Evolutionary conservation across 2,888 invertebrate genomes (phyloP).

Genomic region (Muscina levida): DNA sequence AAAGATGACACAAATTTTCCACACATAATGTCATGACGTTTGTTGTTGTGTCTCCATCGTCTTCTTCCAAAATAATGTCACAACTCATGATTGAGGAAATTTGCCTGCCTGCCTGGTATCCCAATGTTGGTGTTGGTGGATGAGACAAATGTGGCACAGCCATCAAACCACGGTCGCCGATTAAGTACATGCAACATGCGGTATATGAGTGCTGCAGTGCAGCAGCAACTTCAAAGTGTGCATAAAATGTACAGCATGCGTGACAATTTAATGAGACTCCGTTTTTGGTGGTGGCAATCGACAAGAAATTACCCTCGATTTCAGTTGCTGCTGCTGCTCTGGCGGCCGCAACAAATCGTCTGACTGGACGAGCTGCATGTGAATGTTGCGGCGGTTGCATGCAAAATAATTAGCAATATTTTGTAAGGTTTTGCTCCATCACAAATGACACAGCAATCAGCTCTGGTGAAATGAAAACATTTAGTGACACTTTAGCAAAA

Average conservation of each 20-base stretch:
- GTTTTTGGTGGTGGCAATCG: conserved; percentile 63
- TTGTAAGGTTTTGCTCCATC: conserved; percentile 71
- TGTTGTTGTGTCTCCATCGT: conserved; percentile 43
- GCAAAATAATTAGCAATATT: conserved; percentile 66
- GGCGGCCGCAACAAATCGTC: background rate
- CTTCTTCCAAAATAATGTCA: conserved; percentile 16
- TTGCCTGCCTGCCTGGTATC: background rate
- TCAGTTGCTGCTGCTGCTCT: conserved; percentile 5
- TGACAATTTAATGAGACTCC: conserved; percentile 78
- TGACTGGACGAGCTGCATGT: conserved; percentile 33
- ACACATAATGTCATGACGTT: conserved; percentile 24
- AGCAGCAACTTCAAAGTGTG: conserved; percentile 53
- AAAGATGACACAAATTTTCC: conserved; percentile 44
- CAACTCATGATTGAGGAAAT: conserved; percentile 8
- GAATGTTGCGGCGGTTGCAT: background rate
- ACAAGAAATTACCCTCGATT: conserved; percentile 49
- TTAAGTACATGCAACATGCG: conserved; percentile 25
- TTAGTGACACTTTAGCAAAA: conserved; percentile 33
- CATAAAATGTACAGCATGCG: conserved; percentile 73
- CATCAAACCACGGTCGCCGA: background rate
- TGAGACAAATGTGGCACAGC: too few species aligned
- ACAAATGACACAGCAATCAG: conserved; percentile 72
- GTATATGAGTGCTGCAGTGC: background rate
- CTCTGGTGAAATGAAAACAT: conserved; percentile 35
- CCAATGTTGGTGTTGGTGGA: background rate